Evolutionary conservation across 2,797 vertebrate genomes (phyloP).

Genomic region (Rhinoraja longicauda): DNA sequence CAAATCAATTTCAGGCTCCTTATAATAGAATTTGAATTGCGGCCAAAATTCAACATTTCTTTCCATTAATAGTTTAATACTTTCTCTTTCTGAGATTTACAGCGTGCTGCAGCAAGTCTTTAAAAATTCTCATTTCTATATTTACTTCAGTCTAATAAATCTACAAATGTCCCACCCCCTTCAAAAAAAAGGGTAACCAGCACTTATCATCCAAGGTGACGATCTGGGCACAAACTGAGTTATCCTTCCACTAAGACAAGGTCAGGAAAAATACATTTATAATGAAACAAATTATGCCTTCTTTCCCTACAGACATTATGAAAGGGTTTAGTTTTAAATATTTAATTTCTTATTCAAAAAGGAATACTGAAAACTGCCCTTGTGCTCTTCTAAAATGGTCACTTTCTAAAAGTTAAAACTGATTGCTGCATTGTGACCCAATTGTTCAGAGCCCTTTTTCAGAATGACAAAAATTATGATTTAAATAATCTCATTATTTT

Average conservation of each 20-base stretch:
- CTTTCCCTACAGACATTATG: background rate
- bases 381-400: background rate
- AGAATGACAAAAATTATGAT: background rate
- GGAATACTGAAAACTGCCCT: background rate
- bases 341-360: background rate
- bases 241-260: background rate
- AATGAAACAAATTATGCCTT: background rate
- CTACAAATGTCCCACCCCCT: background rate
- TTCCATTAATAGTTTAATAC: background rate
- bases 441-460: background rate
- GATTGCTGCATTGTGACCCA: background rate
- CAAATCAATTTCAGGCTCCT: background rate
- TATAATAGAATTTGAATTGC: constrained; percentile 8
- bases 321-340: background rate
- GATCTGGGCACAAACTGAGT: background rate
- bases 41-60: background rate
- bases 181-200: background rate
- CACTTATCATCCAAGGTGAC: background rate
- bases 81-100: background rate
- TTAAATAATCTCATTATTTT: background rate
- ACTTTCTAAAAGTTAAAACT: background rate
- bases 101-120: background rate
- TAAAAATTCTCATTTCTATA: background rate
- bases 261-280: background rate
- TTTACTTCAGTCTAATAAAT: background rate